A percentile compares a stretch with the other conserved stretches of the same genome.
phyloP scores from a whole-genome alignment of 2,113 vertebrate species.

The Paraplagusia blochii region DNA sequence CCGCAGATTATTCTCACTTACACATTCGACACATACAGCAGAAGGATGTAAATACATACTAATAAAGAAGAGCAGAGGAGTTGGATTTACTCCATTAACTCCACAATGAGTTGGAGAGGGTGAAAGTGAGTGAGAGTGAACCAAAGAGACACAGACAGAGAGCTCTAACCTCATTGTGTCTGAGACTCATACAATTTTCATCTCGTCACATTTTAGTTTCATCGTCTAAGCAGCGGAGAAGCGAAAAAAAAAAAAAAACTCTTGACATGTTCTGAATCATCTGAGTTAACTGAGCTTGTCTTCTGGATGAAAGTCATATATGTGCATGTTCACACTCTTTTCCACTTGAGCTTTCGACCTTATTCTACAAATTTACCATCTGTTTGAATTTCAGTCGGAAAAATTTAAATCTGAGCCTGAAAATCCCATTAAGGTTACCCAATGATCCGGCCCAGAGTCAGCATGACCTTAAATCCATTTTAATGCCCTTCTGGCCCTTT shows the following conservation, averaged over 20 bases:
- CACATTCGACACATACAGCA: slow-evolving; percentile 35
- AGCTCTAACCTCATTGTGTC: slow-evolving; percentile 7
- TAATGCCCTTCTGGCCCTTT: too few relatives aligned
- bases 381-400: too few relatives aligned
- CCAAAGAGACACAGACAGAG: background rate
- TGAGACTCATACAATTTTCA: slow-evolving; percentile 38
- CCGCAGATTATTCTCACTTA: slow-evolving; percentile 49
- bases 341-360: too few relatives aligned
- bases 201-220: slow-evolving; percentile 41
- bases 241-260: background rate
- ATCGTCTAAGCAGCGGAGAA: slow-evolving; percentile 9
- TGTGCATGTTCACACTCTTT: background rate
- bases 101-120: background rate
- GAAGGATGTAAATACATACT: slow-evolving; percentile 46
- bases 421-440: too few relatives aligned
- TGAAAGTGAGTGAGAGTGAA: too few relatives aligned
- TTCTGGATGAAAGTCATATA: background rate
- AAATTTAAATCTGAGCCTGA: too few relatives aligned
- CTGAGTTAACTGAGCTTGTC: slow-evolving; percentile 1
- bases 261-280: slow-evolving; percentile 26
- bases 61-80: slow-evolving; percentile 36
- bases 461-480: too few relatives aligned
- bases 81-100: slow-evolving; percentile 38
- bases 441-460: too few relatives aligned
- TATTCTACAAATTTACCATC: too few relatives aligned